Evolutionary conservation across 2,797 vertebrate genomes (phyloP).

Genomic region (Morus bassanus): DNA sequence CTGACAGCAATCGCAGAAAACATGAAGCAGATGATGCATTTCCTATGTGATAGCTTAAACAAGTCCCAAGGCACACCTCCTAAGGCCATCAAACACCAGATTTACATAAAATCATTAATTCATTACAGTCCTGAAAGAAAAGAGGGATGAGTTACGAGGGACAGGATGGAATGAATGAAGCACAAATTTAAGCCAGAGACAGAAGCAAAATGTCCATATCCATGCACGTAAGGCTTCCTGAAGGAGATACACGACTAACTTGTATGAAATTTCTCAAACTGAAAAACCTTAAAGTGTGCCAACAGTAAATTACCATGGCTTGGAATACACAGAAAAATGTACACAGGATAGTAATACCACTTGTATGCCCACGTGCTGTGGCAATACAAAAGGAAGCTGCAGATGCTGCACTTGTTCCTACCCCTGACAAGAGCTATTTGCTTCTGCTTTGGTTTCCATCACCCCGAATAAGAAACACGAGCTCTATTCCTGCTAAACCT

Average conservation of each 20-base stretch:
- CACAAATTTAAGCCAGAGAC: background rate
- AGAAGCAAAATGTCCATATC: background rate
- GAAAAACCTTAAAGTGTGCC: background rate
- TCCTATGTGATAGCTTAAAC: slow-evolving; percentile 55
- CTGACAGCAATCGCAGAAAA: background rate
- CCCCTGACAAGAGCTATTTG: background rate
- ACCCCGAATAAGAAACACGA: background rate
- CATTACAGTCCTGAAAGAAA: slow-evolving; percentile 32
- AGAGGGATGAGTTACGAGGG: background rate
- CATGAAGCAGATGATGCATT: slow-evolving; percentile 40
- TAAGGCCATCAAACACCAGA: slow-evolving; percentile 38
- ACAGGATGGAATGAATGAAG: slow-evolving; percentile 15
- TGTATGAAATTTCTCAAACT: background rate
- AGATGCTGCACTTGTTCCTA: background rate
- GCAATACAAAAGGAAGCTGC: background rate
- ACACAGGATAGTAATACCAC: fast-evolving
- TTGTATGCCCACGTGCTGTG: background rate
- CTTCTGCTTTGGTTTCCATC: background rate
- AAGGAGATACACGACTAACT: background rate
- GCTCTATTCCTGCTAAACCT: background rate
- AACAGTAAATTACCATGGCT: background rate
- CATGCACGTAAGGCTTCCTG: fast-evolving
- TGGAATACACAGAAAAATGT: background rate
- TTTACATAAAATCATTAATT: slow-evolving; percentile 72
- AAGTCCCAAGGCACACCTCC: slow-evolving; percentile 55